Base-by-base conservation (phyloP, 2,797 vertebrate genomes). In the Taenioides sp. region DNA sequence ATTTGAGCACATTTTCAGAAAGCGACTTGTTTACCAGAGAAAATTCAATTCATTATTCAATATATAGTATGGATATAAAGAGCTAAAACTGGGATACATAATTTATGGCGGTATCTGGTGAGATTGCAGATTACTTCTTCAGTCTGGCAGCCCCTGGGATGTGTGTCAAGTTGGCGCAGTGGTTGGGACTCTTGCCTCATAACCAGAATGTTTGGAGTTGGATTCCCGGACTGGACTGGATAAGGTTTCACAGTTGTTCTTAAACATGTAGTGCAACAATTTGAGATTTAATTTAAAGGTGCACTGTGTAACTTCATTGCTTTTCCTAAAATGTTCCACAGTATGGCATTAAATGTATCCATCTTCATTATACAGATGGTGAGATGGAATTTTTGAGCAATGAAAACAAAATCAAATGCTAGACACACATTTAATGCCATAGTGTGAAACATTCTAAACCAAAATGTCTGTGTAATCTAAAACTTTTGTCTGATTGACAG, bases 11-110 rank as follows among this genome's bases (percentile, higher is more conserved):
- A 5, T 63, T 40, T 43, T 40, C 9, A 63, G 34, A 63, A 63
- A 63, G n/a, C 20, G 2, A 43, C 11, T 63, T 40, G 60, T 62
- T 63, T 63, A 40, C 20, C n/a, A 23, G 9, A 37, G 20, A 63
- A 43, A 63, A 43, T 23, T 14, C n/a, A 63, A 43, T 63, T 43
- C 37, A 63, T 63, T 63, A 63, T 63, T 63, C 61, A 63, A 22
- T 16, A 63, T 23, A 22, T 40, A 63, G 31, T 34, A 62, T 6
- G 61, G 61, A 40, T 63, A 63, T 61, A 5, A 34, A 61, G 59
- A 61, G 7, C 14, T n/a, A 63, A 22, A 34, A 40, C 9, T 23
- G 34, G 10, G n/a, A 63, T 43, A 43, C 34, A 63, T 63, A 12
- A 43, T 43, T 63, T 63, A 63, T 63, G 61, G 31, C 17, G 34